Conservation (phyloP, 2,888 invertebrate species). For the Scrobipalpa atriplicella region DNA sequence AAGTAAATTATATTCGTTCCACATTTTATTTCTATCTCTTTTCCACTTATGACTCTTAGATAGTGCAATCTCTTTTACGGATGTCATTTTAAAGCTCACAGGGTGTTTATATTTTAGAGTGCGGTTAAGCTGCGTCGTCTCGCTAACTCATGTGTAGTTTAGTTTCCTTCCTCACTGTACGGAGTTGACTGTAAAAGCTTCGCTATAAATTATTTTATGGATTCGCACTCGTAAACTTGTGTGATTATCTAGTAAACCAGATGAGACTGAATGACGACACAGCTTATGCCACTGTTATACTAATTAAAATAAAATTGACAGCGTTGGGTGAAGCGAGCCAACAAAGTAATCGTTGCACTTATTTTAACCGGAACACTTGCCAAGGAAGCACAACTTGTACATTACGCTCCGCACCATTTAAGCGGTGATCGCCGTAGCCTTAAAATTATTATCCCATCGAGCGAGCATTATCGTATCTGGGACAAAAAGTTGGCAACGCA, state of each 20-base stretch:
- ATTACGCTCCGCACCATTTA: conserved; percentile 21
- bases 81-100: conserved; percentile 20
- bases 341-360: conserved; percentile 7
- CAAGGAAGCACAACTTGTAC: conserved; percentile 9
- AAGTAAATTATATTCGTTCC: conserved; percentile 23
- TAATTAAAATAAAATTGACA: neutral
- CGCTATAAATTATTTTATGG: conserved; percentile 21
- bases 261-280: neutral
- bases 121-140: conserved; percentile 4
- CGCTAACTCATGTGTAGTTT: conserved; percentile 21
- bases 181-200: conserved; percentile 20
- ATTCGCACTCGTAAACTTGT: conserved; percentile 9
- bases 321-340: neutral
- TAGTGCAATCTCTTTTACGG: conserved; percentile 16
- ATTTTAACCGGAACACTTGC: conserved; percentile 4
- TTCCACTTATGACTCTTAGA: neutral
- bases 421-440: conserved; percentile 12
- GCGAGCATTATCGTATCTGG: conserved; percentile 38
- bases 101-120: conserved; percentile 12
- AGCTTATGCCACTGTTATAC: neutral
- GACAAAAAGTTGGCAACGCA: conserved; percentile 38
- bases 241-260: conserved; percentile 15
- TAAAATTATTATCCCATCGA: conserved; percentile 23
- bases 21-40: conserved; percentile 6
- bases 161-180: conserved; percentile 21